A percentile compares a stretch with the other conserved stretches of the same genome.
These are phyloP conservation scores for Mustela nigripes DNA, from an alignment of 2,113 vertebrate genomes.

Conservation along the genomic window DNA sequence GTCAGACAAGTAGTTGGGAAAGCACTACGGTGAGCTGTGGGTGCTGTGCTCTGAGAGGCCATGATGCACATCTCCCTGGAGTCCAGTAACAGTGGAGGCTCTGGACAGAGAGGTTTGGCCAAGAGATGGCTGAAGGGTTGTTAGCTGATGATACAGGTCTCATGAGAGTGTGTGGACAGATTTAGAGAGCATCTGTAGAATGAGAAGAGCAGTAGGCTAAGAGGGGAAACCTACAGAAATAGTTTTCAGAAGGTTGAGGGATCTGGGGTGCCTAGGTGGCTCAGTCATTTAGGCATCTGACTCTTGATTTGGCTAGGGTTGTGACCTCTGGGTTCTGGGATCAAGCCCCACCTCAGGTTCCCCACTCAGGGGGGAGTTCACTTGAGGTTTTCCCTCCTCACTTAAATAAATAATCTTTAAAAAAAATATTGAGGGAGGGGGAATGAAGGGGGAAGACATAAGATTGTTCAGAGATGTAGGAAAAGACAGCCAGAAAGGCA, in stretches of 20 bases:
- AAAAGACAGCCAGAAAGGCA: background rate
- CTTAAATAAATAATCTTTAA: background rate
- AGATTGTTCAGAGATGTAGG: background rate
- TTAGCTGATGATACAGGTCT: background rate
- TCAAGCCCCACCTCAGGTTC: background rate
- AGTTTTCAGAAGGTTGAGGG: background rate
- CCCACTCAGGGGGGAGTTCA: background rate
- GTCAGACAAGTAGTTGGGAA: background rate
- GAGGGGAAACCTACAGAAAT: background rate
- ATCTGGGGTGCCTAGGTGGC: background rate
- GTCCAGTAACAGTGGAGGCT: background rate
- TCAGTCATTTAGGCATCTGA: background rate
- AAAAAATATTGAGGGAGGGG: background rate
- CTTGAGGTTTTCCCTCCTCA: background rate
- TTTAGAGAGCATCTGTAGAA: background rate
- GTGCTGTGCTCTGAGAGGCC: background rate
- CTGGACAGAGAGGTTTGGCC: background rate
- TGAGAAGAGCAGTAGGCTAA: background rate
- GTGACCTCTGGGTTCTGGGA: background rate
- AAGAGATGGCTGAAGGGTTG: background rate
- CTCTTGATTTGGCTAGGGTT: background rate
- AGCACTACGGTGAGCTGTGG: background rate
- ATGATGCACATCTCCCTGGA: accelerated
- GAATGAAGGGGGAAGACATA: too few species aligned
- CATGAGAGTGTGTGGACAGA: background rate